Conservation (phyloP, 2,888 invertebrate genomes). For the Trissonchulus latispiculum region DNA sequence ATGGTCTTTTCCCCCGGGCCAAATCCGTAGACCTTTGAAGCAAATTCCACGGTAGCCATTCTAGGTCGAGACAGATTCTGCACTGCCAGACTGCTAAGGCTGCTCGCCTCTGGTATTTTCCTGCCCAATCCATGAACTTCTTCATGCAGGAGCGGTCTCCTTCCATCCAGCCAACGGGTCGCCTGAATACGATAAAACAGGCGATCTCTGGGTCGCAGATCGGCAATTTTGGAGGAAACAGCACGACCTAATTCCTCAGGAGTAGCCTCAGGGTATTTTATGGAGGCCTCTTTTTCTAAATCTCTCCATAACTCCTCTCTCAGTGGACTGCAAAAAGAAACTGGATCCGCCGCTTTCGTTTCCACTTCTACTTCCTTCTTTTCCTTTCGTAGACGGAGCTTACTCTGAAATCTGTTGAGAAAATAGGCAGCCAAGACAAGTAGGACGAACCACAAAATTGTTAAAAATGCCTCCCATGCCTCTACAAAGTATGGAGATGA, state of each 20-base stretch:
- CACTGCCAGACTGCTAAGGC: not conserved
- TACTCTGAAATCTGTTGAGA: constrained; percentile 47
- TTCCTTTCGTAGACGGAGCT: constrained; percentile 30
- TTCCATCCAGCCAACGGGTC: constrained; percentile 38
- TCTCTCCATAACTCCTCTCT: constrained; percentile 23
- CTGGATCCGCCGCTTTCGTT: not conserved
- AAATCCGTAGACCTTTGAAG: constrained; percentile 32
- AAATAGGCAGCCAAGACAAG: constrained; percentile 53
- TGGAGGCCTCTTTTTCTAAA: constrained; percentile 29
- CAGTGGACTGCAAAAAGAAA: too few species aligned
- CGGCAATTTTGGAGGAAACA: constrained; percentile 45
- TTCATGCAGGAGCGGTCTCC: not conserved
- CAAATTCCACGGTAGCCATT: constrained; percentile 31
- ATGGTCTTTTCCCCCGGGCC: constrained; percentile 26
- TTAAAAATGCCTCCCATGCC: constrained; percentile 54
- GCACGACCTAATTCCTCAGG: constrained; percentile 32
- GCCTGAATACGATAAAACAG: constrained; percentile 56
- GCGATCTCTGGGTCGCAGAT: constrained; percentile 50
- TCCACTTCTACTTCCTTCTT: not conserved
- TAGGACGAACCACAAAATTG: constrained; percentile 53
- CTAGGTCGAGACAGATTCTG: not conserved
- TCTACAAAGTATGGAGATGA: constrained; percentile 49
- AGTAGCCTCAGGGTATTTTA: constrained; percentile 30
- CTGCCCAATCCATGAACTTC: not conserved
- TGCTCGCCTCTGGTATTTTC: not conserved